Conservation (phyloP, 2,797 vertebrate species). For the Chelonia mydas region DNA sequence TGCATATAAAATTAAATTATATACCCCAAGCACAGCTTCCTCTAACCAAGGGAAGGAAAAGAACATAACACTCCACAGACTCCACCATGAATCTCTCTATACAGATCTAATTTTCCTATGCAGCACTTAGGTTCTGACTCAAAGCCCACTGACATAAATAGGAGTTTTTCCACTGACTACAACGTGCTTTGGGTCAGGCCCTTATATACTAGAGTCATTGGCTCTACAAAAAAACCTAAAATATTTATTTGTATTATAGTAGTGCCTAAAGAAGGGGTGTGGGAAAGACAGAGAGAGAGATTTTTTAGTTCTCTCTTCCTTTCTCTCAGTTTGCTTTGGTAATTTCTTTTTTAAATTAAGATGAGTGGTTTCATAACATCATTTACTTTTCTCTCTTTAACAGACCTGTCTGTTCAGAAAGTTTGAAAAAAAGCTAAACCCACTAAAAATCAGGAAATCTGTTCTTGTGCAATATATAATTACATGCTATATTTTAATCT, state of each 20-base stretch:
- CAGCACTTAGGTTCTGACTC: not conserved
- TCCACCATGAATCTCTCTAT: not conserved
- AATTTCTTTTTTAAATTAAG: slow-evolving; percentile 17
- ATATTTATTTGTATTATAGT: not conserved
- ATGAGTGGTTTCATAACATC: slow-evolving; percentile 49
- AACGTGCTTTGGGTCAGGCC: not conserved
- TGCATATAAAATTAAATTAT: not conserved
- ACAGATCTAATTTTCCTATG: accelerated
- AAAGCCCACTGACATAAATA: not conserved
- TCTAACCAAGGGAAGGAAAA: not conserved
- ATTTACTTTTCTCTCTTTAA: slow-evolving; percentile 68
- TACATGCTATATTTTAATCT: slow-evolving; percentile 64
- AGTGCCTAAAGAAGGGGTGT: not conserved
- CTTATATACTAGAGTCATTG: not conserved
- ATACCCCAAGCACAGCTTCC: not conserved
- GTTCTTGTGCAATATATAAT: slow-evolving; percentile 54
- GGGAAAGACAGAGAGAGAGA: not conserved
- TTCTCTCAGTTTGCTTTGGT: slow-evolving; percentile 13
- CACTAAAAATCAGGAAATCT: slow-evolving; percentile 47
- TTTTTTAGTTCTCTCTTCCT: slow-evolving; percentile 12
- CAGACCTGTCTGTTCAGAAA: slow-evolving; percentile 64
- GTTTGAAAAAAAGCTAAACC: slow-evolving; percentile 57
- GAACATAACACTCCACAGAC: not conserved
- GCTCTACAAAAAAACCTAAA: not conserved
- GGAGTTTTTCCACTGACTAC: not conserved